Conservation (phyloP, 1,140 invertebrate species). For the Tenebrio molitor region DNA sequence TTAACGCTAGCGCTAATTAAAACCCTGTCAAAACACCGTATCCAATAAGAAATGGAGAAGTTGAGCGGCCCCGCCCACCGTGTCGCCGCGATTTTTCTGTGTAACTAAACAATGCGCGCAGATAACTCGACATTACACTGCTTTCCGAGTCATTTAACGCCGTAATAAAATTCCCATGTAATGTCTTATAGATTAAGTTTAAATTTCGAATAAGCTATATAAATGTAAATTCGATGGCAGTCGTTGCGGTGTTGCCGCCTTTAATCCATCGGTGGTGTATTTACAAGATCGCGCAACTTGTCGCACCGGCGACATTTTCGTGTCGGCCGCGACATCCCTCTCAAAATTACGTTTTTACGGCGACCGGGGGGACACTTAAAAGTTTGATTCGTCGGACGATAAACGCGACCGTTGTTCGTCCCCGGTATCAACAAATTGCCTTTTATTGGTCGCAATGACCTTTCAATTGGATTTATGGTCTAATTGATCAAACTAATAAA, state of each 20-base stretch:
- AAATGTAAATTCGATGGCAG: slow-evolving; percentile 43
- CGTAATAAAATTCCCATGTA: slow-evolving; percentile 39
- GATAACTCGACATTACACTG: slow-evolving; percentile 18
- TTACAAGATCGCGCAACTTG: neutral
- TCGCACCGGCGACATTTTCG: neutral
- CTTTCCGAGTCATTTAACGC: slow-evolving; percentile 42
- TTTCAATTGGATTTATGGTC: slow-evolving; percentile 42
- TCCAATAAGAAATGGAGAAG: neutral
- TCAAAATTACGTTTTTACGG: neutral
- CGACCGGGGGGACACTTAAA: neutral
- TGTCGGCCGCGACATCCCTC: neutral
- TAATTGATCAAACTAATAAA: slow-evolving; percentile 44
- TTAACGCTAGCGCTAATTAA: slow-evolving; percentile 25
- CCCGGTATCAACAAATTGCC: slow-evolving; percentile 35
- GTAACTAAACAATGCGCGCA: slow-evolving; percentile 31
- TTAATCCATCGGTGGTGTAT: slow-evolving; percentile 43
- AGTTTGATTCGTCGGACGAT: slow-evolving; percentile 16
- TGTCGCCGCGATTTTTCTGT: slow-evolving; percentile 6
- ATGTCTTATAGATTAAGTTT: slow-evolving; percentile 40
- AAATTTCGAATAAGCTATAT: slow-evolving; percentile 41
- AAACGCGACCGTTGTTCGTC: slow-evolving; percentile 17
- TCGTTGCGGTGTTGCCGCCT: slow-evolving; percentile 42
- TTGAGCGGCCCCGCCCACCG: neutral
- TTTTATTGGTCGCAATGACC: slow-evolving; percentile 43
- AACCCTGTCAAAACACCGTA: slow-evolving; percentile 14